phyloP scores from a whole-genome alignment of 2,113 vertebrate genomes.

The Mohoua ochrocephala region DNA sequence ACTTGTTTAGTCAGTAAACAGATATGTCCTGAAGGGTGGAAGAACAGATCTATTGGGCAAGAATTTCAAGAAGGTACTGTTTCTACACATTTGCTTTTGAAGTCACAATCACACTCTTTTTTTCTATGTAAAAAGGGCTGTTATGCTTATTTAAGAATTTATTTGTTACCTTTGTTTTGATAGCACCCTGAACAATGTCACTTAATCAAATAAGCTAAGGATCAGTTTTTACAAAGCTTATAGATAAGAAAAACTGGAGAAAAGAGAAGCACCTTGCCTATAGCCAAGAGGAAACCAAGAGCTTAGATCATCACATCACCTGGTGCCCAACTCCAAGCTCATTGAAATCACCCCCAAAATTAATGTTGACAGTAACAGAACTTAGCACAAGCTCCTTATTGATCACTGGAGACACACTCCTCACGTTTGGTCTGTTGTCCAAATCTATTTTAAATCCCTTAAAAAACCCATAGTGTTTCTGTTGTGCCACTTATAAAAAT shows the following conservation, averaged over 20 bases:
- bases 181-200: background rate
- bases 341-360: background rate
- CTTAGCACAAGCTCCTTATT: background rate
- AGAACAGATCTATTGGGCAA: background rate
- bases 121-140: background rate
- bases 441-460: background rate
- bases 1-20: conserved; percentile 24
- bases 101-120: background rate
- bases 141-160: conserved; percentile 3
- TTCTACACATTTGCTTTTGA: conserved; percentile 17
- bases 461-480: background rate
- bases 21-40: background rate
- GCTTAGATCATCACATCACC: background rate
- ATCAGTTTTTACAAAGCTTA: background rate
- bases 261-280: background rate
- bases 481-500: background rate
- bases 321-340: background rate
- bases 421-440: rapidly evolving
- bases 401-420: background rate
- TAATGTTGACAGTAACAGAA: background rate
- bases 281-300: background rate
- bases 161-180: background rate
- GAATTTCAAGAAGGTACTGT: conserved; percentile 7
- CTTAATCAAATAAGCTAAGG: background rate
- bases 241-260: background rate